A percentile compares a stretch with the other conserved stretches of the same genome.
phyloP scores from a whole-genome alignment of 1,140 invertebrate species.

The Drosophila kurseongensis region DNA sequence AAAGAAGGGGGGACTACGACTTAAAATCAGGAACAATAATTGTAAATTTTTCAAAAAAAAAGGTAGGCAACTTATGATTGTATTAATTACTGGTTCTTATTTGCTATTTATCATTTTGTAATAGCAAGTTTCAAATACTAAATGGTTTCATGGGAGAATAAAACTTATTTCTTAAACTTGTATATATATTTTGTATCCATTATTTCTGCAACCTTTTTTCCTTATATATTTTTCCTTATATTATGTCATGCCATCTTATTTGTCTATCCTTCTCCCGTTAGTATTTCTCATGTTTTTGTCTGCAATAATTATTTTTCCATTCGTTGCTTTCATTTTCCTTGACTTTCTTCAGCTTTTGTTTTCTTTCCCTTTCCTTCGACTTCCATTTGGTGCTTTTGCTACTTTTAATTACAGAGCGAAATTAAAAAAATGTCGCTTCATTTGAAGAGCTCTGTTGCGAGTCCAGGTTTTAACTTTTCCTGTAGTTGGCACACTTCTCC shows the following conservation, averaged over 20 bases:
- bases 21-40: neutral
- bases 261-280: conserved; percentile 12
- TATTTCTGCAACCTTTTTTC: neutral
- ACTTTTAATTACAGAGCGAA: conserved; percentile 75
- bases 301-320: conserved; percentile 44
- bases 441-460: conserved; percentile 23
- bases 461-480: conserved; percentile 52
- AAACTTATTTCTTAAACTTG: neutral
- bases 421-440: conserved; percentile 71
- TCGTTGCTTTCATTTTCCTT: conserved; percentile 22
- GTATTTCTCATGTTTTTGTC: conserved; percentile 27
- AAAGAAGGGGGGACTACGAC: neutral
- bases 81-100: neutral
- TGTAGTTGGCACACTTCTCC: conserved; percentile 33
- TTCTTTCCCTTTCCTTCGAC: conserved; percentile 26
- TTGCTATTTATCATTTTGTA: too few relatives aligned
- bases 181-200: conserved; percentile 1
- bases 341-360: conserved; percentile 38
- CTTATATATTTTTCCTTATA: conserved; percentile 1
- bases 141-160: too few relatives aligned
- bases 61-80: neutral
- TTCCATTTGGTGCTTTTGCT: conserved; percentile 57
- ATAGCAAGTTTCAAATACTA: too few relatives aligned
- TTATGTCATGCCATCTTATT: conserved; percentile 5
- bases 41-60: neutral